Base-by-base conservation (phyloP, 2,113 vertebrate genomes). In the Neogale vison region DNA sequence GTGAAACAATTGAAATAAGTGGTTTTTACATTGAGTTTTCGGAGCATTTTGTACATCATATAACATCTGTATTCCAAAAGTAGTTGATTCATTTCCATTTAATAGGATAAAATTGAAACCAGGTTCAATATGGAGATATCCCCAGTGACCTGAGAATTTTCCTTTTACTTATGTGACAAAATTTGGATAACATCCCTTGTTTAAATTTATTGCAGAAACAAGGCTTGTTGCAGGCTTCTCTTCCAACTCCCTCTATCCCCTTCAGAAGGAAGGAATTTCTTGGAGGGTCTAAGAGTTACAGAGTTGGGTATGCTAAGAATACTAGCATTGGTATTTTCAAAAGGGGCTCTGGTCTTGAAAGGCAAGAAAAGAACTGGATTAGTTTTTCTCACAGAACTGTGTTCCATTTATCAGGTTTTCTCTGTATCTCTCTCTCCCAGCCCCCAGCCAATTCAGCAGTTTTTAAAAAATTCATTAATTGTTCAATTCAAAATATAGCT, bases 21-120 rank as follows among this genome's bases (percentile, higher is more conserved):
- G 71, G 11, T 61, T 93, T 96, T 95, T 79, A 34, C 83, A 87
- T 18, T 77, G 65, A 92, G n/a, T 93, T 92, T 61, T 82, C 42
- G n/a, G 71, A 93, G 65, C 31, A 71, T 92, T 97, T 93, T 94
- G 31, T 91, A 85, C 14, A 59, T 82, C n/a, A 11, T 63, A 52
- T 82, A 95, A 74, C 42, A 63, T 79, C 26, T 76, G 3, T 72
- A 92, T 90, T 59, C 59, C 13, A 4, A 95, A 93, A 67, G 52
- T 21, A 42, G 52, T 61, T n/a, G 81, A 57, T 45, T 82, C 39
- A 93, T 93, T 97, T 76, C 95, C 50, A 20, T 69, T 81, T 96
- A 88, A 95, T 95, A 97, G n/a, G 21, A 76, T 81, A 65, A 84
- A 97, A 97, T 94, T 96, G 61, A 91, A 97, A 97, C 59, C 47